phyloP scores from a whole-genome alignment of 2,113 vertebrate species.

The Amazona guildingii region DNA sequence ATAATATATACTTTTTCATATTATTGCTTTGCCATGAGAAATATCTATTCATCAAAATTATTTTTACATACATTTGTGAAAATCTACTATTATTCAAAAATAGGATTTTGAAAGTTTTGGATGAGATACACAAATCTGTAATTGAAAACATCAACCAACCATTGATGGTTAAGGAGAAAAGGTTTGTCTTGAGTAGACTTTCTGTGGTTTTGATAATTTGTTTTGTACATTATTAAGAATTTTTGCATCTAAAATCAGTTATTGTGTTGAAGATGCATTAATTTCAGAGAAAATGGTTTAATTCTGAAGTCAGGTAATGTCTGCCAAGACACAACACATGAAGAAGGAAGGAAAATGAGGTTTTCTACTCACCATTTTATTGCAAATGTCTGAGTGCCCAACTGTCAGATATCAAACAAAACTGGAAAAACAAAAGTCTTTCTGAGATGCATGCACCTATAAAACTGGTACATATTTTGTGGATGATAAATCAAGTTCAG shows the following conservation, averaged over 20 bases:
- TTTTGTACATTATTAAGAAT: background rate
- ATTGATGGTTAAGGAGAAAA: background rate
- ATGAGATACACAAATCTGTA: background rate
- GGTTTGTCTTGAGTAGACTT: background rate
- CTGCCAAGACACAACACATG: background rate
- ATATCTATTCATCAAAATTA: background rate
- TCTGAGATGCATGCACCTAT: background rate
- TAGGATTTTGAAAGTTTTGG: background rate
- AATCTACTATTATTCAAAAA: background rate
- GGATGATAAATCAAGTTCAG: background rate
- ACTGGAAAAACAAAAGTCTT: background rate
- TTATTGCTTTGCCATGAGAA: background rate
- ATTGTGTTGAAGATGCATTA: background rate
- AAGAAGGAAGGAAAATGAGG: background rate
- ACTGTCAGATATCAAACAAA: background rate
- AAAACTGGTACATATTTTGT: background rate
- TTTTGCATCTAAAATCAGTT: background rate
- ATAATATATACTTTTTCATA: background rate
- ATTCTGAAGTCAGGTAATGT: background rate
- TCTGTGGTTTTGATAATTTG: background rate
- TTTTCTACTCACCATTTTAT: background rate
- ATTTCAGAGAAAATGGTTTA: background rate
- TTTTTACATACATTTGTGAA: background rate
- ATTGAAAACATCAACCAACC: background rate
- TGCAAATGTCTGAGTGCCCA: background rate